These are phyloP conservation scores for Drosophila nannoptera DNA, from an alignment of 1,140 invertebrate genomes.

Conservation along the genomic window DNA sequence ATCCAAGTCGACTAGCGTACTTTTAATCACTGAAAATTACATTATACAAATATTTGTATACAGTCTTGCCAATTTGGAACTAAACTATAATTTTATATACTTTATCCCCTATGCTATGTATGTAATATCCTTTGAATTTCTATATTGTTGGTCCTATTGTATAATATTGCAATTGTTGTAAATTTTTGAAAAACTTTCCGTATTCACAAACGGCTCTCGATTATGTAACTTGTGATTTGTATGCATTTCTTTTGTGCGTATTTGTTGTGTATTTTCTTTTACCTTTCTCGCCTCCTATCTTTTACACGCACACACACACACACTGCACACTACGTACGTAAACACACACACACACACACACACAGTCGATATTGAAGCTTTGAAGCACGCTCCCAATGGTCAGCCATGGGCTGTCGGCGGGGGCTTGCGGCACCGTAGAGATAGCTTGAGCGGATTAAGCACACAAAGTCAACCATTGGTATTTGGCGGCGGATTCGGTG, in stretches of 20 bases:
- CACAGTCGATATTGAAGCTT: conserved; percentile 79
- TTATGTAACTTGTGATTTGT: conserved; percentile 43
- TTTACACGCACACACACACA: conserved; percentile 24
- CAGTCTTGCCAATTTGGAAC: conserved; percentile 30
- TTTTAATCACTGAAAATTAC: not conserved
- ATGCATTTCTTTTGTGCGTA: conserved; percentile 42
- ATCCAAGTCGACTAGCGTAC: too few relatives aligned
- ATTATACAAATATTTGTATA: not conserved
- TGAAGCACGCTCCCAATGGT: conserved; percentile 77
- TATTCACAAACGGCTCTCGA: conserved; percentile 47
- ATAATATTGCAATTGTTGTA: conserved; percentile 15
- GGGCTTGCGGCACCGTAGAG: conserved; percentile 79
- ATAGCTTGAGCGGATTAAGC: conserved; percentile 79
- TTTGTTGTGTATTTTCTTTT: conserved; percentile 48
- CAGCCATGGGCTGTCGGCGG: conserved; percentile 62
- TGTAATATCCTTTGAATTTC: conserved; percentile 15
- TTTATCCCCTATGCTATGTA: conserved; percentile 1
- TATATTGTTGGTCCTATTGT: conserved; percentile 11
- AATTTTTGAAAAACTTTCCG: conserved; percentile 28
- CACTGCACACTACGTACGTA: conserved; percentile 36
- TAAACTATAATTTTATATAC: conserved; percentile 5
- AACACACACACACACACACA: conserved; percentile 22
- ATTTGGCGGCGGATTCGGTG: conserved; percentile 76
- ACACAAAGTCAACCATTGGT: conserved; percentile 78
- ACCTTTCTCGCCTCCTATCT: conserved; percentile 54